phyloP scores from a whole-genome alignment of 1,140 invertebrate genomes.

The Portunus trituberculatus region DNA sequence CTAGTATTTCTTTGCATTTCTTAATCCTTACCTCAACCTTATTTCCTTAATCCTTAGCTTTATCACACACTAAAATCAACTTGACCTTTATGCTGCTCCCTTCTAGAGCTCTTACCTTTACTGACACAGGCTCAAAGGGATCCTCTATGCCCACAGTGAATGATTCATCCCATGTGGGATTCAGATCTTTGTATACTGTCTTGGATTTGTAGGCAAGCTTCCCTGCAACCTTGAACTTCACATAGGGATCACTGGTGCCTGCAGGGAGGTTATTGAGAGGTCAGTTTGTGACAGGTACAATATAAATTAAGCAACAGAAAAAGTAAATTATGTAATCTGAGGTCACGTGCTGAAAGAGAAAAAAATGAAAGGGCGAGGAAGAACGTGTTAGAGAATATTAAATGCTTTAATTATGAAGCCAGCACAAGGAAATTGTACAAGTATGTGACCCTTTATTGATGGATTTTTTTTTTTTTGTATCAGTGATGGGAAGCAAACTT shows the following conservation, averaged over 20 bases:
- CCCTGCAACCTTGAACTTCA: constrained; percentile 96
- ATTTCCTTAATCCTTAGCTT: neutral
- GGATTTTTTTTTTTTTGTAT: neutral
- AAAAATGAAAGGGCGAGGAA: neutral
- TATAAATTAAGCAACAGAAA: constrained; percentile 78
- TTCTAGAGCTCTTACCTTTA: constrained; percentile 86
- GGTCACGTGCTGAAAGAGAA: neutral
- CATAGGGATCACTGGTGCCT: constrained; percentile 98
- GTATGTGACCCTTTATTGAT: neutral
- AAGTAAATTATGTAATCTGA: neutral
- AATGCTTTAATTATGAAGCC: neutral
- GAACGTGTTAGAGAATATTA: neutral
- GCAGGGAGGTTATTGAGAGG: constrained; percentile 78
- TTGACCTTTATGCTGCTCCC: no score
- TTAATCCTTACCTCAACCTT: neutral
- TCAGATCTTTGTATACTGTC: constrained; percentile 93
- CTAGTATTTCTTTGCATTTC: neutral
- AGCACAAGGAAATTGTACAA: neutral
- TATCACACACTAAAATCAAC: neutral
- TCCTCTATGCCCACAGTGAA: constrained; percentile 97
- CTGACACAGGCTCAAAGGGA: constrained; percentile 91
- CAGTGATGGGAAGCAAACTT: no score
- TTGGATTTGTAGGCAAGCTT: constrained; percentile 95
- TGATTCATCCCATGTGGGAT: constrained; percentile 97
- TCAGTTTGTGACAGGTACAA: constrained; percentile 59